A percentile compares a stretch with the other conserved stretches of the same genome.
These are phyloP conservation scores for Eristalis pertinax DNA, from an alignment of 2,888 invertebrate genomes.

Conservation along the genomic window DNA sequence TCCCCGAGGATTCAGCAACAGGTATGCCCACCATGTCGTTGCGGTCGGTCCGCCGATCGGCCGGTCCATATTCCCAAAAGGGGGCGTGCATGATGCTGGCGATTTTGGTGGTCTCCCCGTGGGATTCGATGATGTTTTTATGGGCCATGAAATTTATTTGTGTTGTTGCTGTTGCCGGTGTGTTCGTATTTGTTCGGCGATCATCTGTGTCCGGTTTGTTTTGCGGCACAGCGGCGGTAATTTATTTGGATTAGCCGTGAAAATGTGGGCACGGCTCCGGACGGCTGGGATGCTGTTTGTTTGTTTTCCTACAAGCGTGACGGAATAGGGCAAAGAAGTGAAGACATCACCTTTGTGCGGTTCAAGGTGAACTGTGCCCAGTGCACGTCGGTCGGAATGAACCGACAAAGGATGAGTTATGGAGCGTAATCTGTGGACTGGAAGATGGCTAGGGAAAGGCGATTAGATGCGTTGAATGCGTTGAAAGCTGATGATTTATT, in stretches of 20 bases:
- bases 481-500: background rate
- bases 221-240: conserved; percentile 28
- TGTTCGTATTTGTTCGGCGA: conserved; percentile 16
- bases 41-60: background rate
- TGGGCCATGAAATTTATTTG: conserved; percentile 61
- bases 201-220: conserved; percentile 39
- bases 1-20: conserved; percentile 63
- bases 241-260: conserved; percentile 59
- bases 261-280: conserved; percentile 40
- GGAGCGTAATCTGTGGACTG: background rate
- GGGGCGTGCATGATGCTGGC: conserved; percentile 54
- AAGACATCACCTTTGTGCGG: background rate
- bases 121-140: conserved; percentile 62
- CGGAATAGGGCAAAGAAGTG: background rate
- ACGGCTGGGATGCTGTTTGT: conserved; percentile 21
- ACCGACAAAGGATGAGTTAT: conserved; percentile 6
- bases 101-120: conserved; percentile 60
- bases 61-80: conserved; percentile 38
- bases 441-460: background rate
- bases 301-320: conserved; percentile 3
- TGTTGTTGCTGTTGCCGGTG: conserved; percentile 15
- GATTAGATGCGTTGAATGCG: conserved; percentile 1
- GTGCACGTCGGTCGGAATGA: background rate
- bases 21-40: conserved; percentile 39
- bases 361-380: background rate